Base-by-base conservation (phyloP, 1,140 invertebrate species). In the Zaprionus ornatus region DNA sequence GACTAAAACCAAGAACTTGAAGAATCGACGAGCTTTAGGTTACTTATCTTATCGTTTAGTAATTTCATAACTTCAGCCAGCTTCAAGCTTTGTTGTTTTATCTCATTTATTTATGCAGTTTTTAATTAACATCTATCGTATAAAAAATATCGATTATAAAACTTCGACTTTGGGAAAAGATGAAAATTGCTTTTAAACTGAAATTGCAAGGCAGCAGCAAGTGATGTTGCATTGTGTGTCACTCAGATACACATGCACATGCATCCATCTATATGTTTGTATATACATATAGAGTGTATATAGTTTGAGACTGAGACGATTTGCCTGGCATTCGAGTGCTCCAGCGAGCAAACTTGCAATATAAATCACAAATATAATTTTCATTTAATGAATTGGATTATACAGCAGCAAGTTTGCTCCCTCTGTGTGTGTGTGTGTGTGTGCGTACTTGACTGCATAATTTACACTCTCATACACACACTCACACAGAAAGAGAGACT, bases 301-400 rank as follows among this genome's bases (percentile, higher is more conserved):
- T 42, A 54, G 5, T 6, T 10, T 19, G 21, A 45, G n/a, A 45
- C 15, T 35, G 27, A 12, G 48, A 50, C 13, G 45, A 48, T 19
- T 55, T 79, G 57, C 27, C 19, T 61, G 64, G 27, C 56, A 71
- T 63, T 75, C 29, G 52, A n/a, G n/a, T 61, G 61, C 15, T n/a
- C n/a, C 50, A 66, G 56, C 62, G 52, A 6, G 67, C 67, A 56
- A 75, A 90, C 83, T 84, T 88, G 85, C 71, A 84, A 84, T 88
- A 84, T 88, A 76, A 88, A 88, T 88, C 84, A 88, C 80, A 80
- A 88, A 88, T 88, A 84, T 90, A 84, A 88, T 88, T 90, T 87
- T 75, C 74, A 65, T 84, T 79, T 88, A 88, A 88, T 88, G 85
- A 88, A 88, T 87, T 87, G 80, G 84, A 87, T 87, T 78, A 87